phyloP scores from a whole-genome alignment of 2,113 vertebrate genomes.

The Vulpes lagopus region DNA sequence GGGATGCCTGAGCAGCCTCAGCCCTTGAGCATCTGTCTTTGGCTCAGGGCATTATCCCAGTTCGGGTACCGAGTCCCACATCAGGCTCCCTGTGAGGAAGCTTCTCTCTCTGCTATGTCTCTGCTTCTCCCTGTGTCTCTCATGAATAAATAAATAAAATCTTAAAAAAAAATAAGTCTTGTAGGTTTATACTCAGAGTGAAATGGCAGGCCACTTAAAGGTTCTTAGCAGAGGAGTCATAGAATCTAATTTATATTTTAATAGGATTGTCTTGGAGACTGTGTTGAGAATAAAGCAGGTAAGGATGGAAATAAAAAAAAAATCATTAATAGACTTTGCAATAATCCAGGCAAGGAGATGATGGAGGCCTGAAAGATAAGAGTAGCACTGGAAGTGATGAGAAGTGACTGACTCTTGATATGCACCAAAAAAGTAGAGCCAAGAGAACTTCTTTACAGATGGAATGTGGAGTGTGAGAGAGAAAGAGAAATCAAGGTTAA shows the following conservation, averaged over 20 bases:
- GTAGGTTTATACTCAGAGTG: not conserved
- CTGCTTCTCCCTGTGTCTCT: too few species aligned
- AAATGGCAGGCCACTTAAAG: not conserved
- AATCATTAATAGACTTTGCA: not conserved
- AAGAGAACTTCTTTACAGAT: not conserved
- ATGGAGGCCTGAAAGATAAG: not conserved
- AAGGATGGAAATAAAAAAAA: not conserved
- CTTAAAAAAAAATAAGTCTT: not conserved
- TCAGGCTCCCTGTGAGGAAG: too few species aligned
- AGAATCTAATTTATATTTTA: conserved; percentile 45
- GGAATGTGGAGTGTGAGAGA: not conserved
- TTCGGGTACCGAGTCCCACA: too few species aligned
- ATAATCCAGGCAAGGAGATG: not conserved
- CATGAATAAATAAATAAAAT: too few species aligned
- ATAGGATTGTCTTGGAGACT: not conserved
- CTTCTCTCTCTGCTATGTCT: too few species aligned
- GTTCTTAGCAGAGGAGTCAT: not conserved
- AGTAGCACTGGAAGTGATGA: not conserved
- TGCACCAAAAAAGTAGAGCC: not conserved
- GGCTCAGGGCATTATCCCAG: too few species aligned
- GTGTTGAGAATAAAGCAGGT: not conserved
- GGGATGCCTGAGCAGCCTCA: too few species aligned
- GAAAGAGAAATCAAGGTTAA: not conserved
- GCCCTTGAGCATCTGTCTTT: too few species aligned
- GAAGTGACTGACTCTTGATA: not conserved